Evolutionary conservation across 1,140 invertebrate species (phyloP).

Genomic region (Drosophila aff.): DNA sequence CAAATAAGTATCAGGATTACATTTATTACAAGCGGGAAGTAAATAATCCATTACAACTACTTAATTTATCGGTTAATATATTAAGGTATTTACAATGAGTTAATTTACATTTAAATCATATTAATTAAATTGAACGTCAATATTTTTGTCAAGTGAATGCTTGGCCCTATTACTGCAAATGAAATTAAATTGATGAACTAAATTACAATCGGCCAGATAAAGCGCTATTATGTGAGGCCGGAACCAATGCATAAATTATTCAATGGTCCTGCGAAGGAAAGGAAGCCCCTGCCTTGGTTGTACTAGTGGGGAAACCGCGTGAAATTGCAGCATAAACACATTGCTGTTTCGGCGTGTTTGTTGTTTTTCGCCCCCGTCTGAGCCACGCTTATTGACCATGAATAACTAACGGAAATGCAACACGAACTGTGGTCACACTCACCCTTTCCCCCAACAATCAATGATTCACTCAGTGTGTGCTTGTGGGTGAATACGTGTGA

Average conservation of each 20-base stretch:
- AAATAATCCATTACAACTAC: background rate
- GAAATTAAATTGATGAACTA: constrained; percentile 75
- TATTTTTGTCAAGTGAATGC: constrained; percentile 7
- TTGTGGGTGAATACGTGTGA: constrained; percentile 22
- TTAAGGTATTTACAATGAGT: background rate
- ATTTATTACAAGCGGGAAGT: no score
- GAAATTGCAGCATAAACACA: constrained; percentile 70
- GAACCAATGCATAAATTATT: constrained; percentile 62
- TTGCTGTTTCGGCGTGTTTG: constrained; percentile 26
- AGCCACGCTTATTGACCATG: constrained; percentile 67
- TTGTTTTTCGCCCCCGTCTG: constrained; percentile 18
- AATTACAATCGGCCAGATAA: constrained; percentile 76
- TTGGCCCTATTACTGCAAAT: constrained; percentile 22
- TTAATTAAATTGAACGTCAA: background rate
- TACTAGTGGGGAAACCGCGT: constrained; percentile 44
- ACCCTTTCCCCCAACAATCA: constrained; percentile 16
- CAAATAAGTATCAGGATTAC: no score
- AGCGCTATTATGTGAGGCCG: constrained; percentile 51
- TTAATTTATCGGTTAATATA: background rate
- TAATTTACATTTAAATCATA: background rate
- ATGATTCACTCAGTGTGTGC: constrained; percentile 27
- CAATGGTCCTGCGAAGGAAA: constrained; percentile 29
- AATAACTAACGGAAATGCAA: constrained; percentile 74
- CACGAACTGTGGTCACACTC: constrained; percentile 46
- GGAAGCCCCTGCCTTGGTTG: constrained; percentile 9